Evolutionary conservation across 2,113 vertebrate species (phyloP).

Genomic region (Pelvicachromis taeniatus): DNA sequence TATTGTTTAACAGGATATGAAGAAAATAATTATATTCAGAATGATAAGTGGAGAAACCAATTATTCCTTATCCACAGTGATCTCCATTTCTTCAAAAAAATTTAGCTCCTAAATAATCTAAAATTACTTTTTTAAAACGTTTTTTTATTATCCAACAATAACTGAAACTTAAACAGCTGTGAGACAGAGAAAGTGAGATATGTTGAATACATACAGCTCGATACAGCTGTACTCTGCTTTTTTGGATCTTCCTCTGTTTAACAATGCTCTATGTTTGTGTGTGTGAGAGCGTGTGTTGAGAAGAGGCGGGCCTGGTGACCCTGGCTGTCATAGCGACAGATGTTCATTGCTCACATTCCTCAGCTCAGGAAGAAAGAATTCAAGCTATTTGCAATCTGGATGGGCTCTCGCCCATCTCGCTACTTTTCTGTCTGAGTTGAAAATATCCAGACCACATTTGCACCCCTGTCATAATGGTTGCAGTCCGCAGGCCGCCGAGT

Average conservation of each 20-base stretch:
- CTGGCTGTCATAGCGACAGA: constrained; percentile 70
- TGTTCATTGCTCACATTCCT: constrained; percentile 68
- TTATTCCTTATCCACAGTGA: not conserved
- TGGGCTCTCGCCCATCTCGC: not conserved
- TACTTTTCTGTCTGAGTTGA: not conserved
- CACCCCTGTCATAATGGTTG: constrained; percentile 41
- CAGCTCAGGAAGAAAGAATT: constrained; percentile 67
- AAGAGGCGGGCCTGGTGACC: constrained; percentile 49
- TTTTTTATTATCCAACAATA: not conserved
- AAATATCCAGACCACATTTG: constrained; percentile 56
- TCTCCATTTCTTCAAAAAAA: not conserved
- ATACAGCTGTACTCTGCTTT: not conserved
- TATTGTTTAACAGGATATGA: too few species aligned
- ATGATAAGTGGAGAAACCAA: not conserved
- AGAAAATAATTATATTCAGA: not conserved
- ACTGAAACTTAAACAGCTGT: not conserved
- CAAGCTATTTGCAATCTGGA: constrained; percentile 61
- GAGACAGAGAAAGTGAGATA: not conserved
- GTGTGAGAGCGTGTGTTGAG: not conserved
- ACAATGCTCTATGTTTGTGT: not conserved
- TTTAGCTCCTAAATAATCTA: not conserved
- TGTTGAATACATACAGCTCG: not conserved
- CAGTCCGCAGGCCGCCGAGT: constrained; percentile 2
- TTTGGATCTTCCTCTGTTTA: not conserved
- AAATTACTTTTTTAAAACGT: not conserved